Conservation (phyloP, 2,797 vertebrate genomes). For the Silurus aristotelis region DNA sequence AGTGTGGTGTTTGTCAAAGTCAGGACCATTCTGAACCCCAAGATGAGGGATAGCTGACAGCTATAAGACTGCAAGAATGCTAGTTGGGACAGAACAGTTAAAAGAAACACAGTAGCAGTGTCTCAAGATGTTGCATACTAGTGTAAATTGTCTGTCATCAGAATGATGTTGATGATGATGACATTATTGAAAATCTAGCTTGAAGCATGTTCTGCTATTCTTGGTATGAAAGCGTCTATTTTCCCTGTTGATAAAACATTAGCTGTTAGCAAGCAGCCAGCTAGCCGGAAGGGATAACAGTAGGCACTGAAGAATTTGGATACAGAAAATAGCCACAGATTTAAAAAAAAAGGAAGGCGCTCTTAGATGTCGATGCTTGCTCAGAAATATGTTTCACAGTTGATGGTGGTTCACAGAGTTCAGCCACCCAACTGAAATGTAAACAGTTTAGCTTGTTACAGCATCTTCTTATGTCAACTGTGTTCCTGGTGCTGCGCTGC, state of each 20-base stretch:
- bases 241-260: slow-evolving; percentile 31
- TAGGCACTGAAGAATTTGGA: slow-evolving; percentile 5
- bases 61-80: neutral
- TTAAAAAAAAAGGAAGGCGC: neutral
- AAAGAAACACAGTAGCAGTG: neutral
- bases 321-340: neutral
- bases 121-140: neutral
- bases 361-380: slow-evolving; percentile 2
- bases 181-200: slow-evolving; percentile 13
- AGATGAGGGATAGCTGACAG: neutral
- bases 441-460: slow-evolving; percentile 33
- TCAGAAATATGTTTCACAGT: slow-evolving; percentile 10
- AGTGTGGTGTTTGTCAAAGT: neutral
- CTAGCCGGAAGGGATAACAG: slow-evolving; percentile 29
- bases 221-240: slow-evolving; percentile 29
- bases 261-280: slow-evolving; percentile 34
- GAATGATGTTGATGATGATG: neutral
- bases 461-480: slow-evolving; percentile 1
- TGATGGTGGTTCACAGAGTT: slow-evolving; percentile 10
- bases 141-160: neutral
- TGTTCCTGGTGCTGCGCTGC: neutral
- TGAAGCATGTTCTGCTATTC: slow-evolving; percentile 26
- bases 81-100: neutral
- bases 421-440: slow-evolving; percentile 29
- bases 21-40: neutral